These are phyloP conservation scores for Chrysina gloriosa DNA, from an alignment of 2,888 invertebrate species.

Conservation along the genomic window DNA sequence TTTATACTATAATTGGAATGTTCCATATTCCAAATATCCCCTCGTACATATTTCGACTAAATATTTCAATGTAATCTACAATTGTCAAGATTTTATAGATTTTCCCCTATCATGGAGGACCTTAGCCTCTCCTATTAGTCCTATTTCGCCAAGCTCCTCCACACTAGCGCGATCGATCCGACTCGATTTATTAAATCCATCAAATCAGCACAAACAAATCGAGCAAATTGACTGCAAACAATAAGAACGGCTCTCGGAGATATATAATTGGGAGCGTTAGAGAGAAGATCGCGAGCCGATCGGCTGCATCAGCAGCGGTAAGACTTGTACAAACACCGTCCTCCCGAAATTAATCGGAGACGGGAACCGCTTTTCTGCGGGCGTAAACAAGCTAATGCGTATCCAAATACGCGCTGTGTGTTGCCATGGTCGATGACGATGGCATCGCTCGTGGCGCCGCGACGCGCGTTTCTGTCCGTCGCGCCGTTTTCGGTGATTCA, in stretches of 20 bases:
- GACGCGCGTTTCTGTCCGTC: constrained; percentile 45
- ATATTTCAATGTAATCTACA: no score
- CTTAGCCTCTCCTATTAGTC: no score
- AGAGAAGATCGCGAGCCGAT: neutral
- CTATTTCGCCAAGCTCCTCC: no score
- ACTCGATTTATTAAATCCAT: constrained; percentile 9
- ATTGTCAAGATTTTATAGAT: no score
- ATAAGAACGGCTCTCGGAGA: neutral
- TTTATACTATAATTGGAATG: no score
- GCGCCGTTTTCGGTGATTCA: constrained; percentile 50
- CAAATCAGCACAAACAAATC: constrained; percentile 7
- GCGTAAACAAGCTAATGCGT: constrained; percentile 52
- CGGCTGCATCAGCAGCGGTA: constrained; percentile 21
- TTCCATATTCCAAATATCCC: no score
- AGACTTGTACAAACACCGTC: constrained; percentile 25
- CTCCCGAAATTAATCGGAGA: constrained; percentile 11
- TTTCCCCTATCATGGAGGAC: no score
- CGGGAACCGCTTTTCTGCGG: constrained; percentile 3
- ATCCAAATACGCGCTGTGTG: constrained; percentile 53
- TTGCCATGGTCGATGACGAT: constrained; percentile 45
- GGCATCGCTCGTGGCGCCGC: constrained; percentile 40
- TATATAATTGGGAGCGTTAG: neutral
- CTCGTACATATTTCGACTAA: no score
- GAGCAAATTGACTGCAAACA: constrained; percentile 19
- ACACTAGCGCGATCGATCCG: neutral